phyloP scores from a whole-genome alignment of 1,140 invertebrate genomes.

The Gonioctena quinquepunctata region DNA sequence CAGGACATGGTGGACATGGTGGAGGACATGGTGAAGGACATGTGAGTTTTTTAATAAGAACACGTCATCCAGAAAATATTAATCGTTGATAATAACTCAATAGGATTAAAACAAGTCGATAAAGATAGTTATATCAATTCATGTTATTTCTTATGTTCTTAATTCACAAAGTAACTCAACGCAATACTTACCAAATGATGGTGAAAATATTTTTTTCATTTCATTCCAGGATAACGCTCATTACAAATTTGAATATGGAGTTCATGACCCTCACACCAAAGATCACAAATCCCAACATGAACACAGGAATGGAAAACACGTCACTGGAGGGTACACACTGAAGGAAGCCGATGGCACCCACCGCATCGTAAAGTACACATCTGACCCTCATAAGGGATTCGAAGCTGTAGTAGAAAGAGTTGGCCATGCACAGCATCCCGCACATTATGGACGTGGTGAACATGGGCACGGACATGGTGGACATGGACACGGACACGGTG shows the following conservation, averaged over 20 bases:
- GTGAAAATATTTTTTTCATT: no score
- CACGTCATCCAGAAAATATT: background rate
- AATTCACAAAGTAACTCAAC: background rate
- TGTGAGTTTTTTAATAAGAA: background rate
- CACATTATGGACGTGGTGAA: constrained; percentile 5
- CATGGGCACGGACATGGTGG: background rate
- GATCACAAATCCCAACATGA: constrained; percentile 58
- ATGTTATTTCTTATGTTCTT: background rate
- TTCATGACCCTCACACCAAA: constrained; percentile 57
- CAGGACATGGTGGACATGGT: background rate
- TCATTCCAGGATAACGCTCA: constrained; percentile 19
- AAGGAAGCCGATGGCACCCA: constrained; percentile 56
- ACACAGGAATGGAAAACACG: no score
- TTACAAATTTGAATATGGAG: constrained; percentile 58
- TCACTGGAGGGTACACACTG: constrained; percentile 54
- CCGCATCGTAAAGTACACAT: constrained; percentile 55
- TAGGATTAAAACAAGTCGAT: background rate
- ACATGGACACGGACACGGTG: background rate
- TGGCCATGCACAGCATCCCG: constrained; percentile 38
- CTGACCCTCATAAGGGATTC: constrained; percentile 52
- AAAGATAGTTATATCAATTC: background rate
- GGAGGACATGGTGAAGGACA: no score
- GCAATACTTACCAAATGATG: no score
- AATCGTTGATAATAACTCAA: no score
- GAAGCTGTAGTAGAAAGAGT: constrained; percentile 40